Conservation (phyloP, 2,113 vertebrate genomes). For the Syngnathoides biaculeatus region DNA sequence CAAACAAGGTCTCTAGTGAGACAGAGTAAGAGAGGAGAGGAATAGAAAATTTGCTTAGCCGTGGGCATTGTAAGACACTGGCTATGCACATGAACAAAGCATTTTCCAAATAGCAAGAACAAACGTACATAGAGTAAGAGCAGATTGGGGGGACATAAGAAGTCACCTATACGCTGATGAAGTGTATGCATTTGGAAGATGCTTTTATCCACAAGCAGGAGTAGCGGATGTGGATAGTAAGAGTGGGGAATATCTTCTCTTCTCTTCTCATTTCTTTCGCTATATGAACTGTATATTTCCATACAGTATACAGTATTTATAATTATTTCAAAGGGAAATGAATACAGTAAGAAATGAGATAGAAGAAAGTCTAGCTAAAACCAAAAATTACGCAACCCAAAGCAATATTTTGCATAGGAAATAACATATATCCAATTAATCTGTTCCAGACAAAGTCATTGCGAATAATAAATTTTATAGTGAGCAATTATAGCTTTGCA, state of each 20-base stretch:
- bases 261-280: no score
- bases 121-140: slow-evolving; percentile 25
- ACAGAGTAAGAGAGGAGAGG: slow-evolving; percentile 31
- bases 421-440: no score
- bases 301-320: background rate
- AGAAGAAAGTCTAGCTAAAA: no score
- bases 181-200: background rate
- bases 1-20: slow-evolving; percentile 47
- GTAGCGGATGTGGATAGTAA: background rate
- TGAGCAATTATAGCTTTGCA: no score
- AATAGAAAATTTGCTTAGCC: slow-evolving; percentile 52
- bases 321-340: no score
- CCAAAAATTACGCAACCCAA: no score
- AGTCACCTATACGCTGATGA: background rate
- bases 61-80: slow-evolving; percentile 51
- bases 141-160: slow-evolving; percentile 23
- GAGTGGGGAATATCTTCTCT: background rate
- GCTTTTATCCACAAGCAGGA: no score
- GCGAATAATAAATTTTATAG: no score
- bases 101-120: slow-evolving; percentile 49
- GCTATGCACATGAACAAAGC: slow-evolving; percentile 45
- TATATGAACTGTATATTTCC: background rate
- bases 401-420: no score
- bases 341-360: no score
- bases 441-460: no score